Conservation (phyloP, 2,797 vertebrate species). For the Cirrhinus molitorella region DNA sequence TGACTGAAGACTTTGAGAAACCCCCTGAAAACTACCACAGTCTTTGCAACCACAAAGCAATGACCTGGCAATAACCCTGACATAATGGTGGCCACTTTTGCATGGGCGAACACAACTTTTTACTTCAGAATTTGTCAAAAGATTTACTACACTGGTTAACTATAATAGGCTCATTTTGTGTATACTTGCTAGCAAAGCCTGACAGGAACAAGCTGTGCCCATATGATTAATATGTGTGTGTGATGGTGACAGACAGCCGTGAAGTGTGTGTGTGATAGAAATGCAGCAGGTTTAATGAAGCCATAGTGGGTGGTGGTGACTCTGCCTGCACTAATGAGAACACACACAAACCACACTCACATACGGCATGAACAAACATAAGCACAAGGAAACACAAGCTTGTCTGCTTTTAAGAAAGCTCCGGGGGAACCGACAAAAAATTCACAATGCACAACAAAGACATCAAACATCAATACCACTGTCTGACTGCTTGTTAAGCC, state of each 20-base stretch:
- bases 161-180: neutral
- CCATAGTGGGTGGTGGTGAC: neutral
- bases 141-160: neutral
- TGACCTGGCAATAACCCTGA: neutral
- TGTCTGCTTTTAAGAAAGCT: slow-evolving; percentile 10
- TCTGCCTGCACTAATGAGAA: slow-evolving; percentile 20
- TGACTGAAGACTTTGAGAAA: neutral
- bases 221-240: slow-evolving; percentile 36
- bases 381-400: slow-evolving; percentile 4
- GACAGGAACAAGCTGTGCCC: slow-evolving; percentile 24
- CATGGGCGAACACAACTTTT: neutral
- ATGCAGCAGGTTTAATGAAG: slow-evolving; percentile 22
- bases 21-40: neutral
- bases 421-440: neutral
- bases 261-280: slow-evolving; percentile 16
- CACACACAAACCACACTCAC: neutral
- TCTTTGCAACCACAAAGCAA: neutral
- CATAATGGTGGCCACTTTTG: neutral
- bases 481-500: slow-evolving; percentile 11
- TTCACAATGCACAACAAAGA: slow-evolving; percentile 29
- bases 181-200: neutral
- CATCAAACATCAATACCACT: slow-evolving; percentile 24
- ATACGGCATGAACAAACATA: neutral
- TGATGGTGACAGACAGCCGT: slow-evolving; percentile 27
- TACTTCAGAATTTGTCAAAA: neutral